A percentile compares a stretch with the other conserved stretches of the same genome.
Conservation (phyloP, 2,888 invertebrate species). For the Muscina levida region DNA sequence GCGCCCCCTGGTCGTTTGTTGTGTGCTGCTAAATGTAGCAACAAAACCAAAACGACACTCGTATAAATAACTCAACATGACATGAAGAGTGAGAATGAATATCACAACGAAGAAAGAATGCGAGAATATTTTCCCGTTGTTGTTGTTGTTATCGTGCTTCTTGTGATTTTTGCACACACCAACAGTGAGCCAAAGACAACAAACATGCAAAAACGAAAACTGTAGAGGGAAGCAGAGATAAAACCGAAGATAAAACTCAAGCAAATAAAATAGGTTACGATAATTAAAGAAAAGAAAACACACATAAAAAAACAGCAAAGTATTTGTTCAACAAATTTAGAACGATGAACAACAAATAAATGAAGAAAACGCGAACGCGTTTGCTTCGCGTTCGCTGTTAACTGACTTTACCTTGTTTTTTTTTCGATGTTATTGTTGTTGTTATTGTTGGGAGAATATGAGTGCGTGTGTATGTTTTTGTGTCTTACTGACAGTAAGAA, state of each 20-base stretch:
- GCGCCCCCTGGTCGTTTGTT: neutral
- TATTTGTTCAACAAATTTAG: constrained; percentile 1
- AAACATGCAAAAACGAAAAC: constrained; percentile 12
- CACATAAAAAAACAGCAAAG: constrained; percentile 8
- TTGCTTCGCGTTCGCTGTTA: neutral
- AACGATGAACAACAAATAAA: too few relatives aligned
- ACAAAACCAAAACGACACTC: constrained; percentile 5
- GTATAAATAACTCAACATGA: neutral
- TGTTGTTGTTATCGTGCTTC: neutral
- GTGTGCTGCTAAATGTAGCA: too few relatives aligned
- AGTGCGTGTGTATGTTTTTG: neutral
- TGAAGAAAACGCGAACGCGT: neutral
- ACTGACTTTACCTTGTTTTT: too few relatives aligned
- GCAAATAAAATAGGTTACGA: constrained; percentile 46
- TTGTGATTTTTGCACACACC: neutral
- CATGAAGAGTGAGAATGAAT: constrained; percentile 19
- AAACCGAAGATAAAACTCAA: constrained; percentile 40
- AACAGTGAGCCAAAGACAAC: constrained; percentile 17
- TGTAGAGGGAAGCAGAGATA: constrained; percentile 24
- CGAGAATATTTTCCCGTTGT: constrained; percentile 12
- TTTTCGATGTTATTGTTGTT: neutral
- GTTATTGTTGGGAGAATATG: neutral
- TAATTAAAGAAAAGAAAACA: constrained; percentile 1
- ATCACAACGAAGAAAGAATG: constrained; percentile 23
- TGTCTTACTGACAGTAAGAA: too few relatives aligned